Base-by-base conservation (phyloP, 2,113 vertebrate species). In the Sapajus apella region DNA sequence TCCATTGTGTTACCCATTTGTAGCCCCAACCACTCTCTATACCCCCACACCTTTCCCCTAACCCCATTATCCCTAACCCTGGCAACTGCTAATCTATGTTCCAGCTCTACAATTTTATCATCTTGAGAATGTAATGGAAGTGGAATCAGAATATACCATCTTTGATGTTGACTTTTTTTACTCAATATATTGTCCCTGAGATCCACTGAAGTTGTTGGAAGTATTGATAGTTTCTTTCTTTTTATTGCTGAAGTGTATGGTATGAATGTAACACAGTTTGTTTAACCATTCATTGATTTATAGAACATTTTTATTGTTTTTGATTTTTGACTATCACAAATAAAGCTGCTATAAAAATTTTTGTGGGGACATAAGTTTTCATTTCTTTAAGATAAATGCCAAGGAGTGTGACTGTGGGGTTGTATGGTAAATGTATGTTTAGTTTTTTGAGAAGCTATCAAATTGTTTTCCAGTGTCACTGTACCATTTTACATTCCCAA, bases 41-140 rank as follows among this genome's bases (percentile, higher is more conserved):
- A 25, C 10, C 6, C 5, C 3, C 8, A 10, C 3, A 8, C n/a
- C 25, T 1, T 14, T 17, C 27, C 37, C 18, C 27, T n/a, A 43
- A 68, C 50, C 8, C 35, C 35, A 35, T 81, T 6, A 20, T 11
- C 40, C 13, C 37, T 43, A 30, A 37, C 5, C 12, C 27, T 52
- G 40, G 32, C 17, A 50, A 56, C 16, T n/a, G 7, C 20, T 14
- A 23, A 18, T 52, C 17, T 82, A 1, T 16, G 20, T 20, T 91
- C 32, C 1, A 17, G 6, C 16, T 58, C 70, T 20, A 37, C 40
- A 82, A 14, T 37, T 52, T 55, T 47, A 14, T 76, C 66, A 43
- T 77, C 83, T 77, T 35, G 21, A 66, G 10, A 75, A 50, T 18
- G 21, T 73, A 55, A 25, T 17, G 27, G 50, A 55, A 81, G 16